Base-by-base conservation (phyloP, 2,888 invertebrate genomes). In the Dascillus cervinus region DNA sequence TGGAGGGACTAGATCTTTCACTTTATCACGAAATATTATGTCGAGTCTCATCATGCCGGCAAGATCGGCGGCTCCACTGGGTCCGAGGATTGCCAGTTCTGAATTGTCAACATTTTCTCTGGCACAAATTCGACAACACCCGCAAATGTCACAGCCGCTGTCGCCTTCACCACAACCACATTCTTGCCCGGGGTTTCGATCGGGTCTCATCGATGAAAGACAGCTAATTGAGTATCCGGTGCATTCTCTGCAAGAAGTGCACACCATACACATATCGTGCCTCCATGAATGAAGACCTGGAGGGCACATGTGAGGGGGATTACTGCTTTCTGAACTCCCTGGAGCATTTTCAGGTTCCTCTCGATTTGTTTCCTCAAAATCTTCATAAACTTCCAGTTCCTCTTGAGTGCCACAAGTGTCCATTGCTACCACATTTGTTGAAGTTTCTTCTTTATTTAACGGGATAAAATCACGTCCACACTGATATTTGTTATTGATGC, bases 131-230 rank as follows among this genome's bases (percentile, higher is more conserved):
- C 89, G 74, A 59, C 97, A 97, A 17, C 88, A 79, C 2, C 96
- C 95, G 63, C 97, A 97, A 41, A 84, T 80, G 1, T 82, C 77
- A 57, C 95, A 96, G 0, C 95, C 95, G 30, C 91, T 85, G 60
- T 95, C 94, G 1, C 95, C 96, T 58, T 88, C 85, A 2, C 95
- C 95, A 68, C 95, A 96, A 1, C 92, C 91, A 64, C 95, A 96
- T 52, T 84, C 82, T 55, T 84, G 79, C 59, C 88, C 88, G n/a
- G 87, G 82, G 58, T 84, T 75, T 42, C 91, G 71, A 51, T 88
- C 84, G 1, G 84, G 78, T 47, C 83, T 66, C 52, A 80, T 75
- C 31, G 82, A 80, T 52, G 61, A 62, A 26, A 86, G 69, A 60
- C 92, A 94, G 26, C 80, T 79, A 43, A 80, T 79, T 26, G 88